phyloP scores from a whole-genome alignment of 2,113 vertebrate genomes.

The Anhinga anhinga region DNA sequence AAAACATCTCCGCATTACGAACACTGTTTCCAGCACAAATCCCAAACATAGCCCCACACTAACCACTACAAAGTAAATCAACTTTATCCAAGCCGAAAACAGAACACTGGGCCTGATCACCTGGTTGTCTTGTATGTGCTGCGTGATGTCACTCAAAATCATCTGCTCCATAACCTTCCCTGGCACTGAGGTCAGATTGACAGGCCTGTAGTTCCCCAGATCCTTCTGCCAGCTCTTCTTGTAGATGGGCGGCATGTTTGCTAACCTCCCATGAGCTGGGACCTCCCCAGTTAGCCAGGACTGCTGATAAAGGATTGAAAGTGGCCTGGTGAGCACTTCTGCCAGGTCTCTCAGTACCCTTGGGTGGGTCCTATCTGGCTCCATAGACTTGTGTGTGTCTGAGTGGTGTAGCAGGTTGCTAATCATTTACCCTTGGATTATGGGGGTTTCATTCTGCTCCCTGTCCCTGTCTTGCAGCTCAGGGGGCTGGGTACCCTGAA shows the following conservation, averaged over 20 bases:
- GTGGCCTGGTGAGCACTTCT: background rate
- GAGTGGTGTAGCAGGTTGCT: no score
- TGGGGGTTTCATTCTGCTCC: background rate
- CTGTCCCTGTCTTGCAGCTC: background rate
- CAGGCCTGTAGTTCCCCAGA: background rate
- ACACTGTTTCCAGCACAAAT: no score
- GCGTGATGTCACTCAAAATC: background rate
- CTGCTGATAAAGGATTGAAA: background rate
- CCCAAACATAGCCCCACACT: no score
- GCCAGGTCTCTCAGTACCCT: background rate
- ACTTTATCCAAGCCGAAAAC: no score
- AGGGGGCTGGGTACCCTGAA: background rate
- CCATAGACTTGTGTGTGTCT: background rate
- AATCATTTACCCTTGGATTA: background rate
- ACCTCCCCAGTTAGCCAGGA: background rate
- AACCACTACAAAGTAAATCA: no score
- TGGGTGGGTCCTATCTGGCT: no score
- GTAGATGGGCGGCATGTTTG: background rate
- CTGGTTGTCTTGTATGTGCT: no score
- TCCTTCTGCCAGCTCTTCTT: background rate
- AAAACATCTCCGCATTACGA: no score
- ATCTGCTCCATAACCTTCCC: no score
- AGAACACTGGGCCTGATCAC: background rate
- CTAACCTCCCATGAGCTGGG: background rate
- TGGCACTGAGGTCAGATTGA: rapidly evolving